Percentiles rank a stretch among this genome's conserved stretches.
phyloP scores from a whole-genome alignment of 2,888 invertebrate species.

The Maniola hyperantus region DNA sequence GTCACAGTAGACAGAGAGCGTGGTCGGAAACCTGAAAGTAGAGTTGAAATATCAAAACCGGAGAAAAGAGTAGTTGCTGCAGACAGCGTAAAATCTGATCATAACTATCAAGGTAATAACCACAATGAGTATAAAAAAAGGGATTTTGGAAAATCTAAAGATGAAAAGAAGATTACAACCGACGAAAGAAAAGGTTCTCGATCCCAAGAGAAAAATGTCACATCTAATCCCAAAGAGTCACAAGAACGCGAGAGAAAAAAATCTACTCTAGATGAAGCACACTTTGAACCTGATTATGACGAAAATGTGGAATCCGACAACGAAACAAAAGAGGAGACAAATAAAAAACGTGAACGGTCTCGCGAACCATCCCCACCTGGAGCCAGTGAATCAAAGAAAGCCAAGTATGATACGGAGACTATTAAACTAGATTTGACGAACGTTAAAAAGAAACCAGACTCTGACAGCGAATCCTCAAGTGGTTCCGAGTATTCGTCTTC shows the following conservation, averaged over 20 bases:
- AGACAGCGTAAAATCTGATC: conserved; percentile 49
- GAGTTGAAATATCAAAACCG: conserved; percentile 53
- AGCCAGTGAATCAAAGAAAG: conserved; percentile 59
- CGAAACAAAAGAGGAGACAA: conserved; percentile 82
- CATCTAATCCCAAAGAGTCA: conserved; percentile 80
- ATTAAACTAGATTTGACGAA: conserved; percentile 76
- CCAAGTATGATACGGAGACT: conserved; percentile 67
- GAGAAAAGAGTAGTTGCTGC: conserved; percentile 59
- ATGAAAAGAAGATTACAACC: conserved; percentile 46
- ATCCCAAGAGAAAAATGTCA: conserved; percentile 46
- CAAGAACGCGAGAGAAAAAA: conserved; percentile 82
- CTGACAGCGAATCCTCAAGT: conserved; percentile 71
- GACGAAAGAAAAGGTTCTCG: conserved; percentile 38
- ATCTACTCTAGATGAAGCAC: conserved; percentile 87
- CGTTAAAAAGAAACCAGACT: conserved; percentile 75
- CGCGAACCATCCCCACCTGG: conserved; percentile 50
- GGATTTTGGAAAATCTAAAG: conserved; percentile 50
- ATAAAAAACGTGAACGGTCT: conserved; percentile 68
- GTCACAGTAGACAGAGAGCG: conserved; percentile 77
- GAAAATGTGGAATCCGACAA: conserved; percentile 83
- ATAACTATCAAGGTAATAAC: conserved; percentile 53
- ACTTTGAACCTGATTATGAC: conserved; percentile 89
- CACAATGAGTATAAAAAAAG: conserved; percentile 53
- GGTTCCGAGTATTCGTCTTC: conserved; percentile 78
- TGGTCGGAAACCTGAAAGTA: conserved; percentile 63